Percentiles rank a stretch among this genome's conserved stretches.
Conservation (phyloP, 2,888 invertebrate genomes). For the Congeria kusceri region DNA sequence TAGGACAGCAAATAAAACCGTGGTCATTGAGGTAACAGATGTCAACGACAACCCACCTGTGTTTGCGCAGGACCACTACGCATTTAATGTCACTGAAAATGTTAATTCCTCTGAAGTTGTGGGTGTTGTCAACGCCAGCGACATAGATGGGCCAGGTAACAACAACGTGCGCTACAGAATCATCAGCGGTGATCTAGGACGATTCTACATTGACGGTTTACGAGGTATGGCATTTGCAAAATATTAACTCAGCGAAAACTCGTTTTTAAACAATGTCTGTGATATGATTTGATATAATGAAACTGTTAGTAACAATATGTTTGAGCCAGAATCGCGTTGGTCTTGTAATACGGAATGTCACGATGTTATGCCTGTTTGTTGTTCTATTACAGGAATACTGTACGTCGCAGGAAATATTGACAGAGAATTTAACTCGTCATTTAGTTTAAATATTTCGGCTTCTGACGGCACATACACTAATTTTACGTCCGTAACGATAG, state of each 20-base stretch:
- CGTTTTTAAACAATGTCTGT: no score
- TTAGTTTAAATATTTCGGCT: conserved; percentile 42
- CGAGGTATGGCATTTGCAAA: conserved; percentile 27
- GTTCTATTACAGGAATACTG: conserved; percentile 35
- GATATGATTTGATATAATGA: no score
- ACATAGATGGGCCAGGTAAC: conserved; percentile 41
- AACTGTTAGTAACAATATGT: not conserved
- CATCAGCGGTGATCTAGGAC: conserved; percentile 46
- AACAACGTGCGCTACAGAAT: conserved; percentile 45
- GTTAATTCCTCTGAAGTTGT: conserved; percentile 16
- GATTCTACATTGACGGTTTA: conserved; percentile 52
- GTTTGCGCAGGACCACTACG: conserved; percentile 32
- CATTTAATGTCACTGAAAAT: conserved; percentile 51
- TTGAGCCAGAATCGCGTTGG: not conserved
- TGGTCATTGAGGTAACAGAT: conserved; percentile 50
- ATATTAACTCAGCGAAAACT: no score
- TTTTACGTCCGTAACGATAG: conserved; percentile 34
- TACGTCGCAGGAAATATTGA: conserved; percentile 47
- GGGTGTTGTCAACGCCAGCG: conserved; percentile 48
- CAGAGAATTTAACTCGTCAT: conserved; percentile 48
- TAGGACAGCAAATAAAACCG: conserved; percentile 13
- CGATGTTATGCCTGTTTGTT: no score
- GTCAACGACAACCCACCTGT: conserved; percentile 61
- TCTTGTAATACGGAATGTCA: not conserved
- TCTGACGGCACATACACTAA: conserved; percentile 35